These are phyloP conservation scores for Eurypyga helias DNA, from an alignment of 2,113 vertebrate species.

Conservation along the genomic window DNA sequence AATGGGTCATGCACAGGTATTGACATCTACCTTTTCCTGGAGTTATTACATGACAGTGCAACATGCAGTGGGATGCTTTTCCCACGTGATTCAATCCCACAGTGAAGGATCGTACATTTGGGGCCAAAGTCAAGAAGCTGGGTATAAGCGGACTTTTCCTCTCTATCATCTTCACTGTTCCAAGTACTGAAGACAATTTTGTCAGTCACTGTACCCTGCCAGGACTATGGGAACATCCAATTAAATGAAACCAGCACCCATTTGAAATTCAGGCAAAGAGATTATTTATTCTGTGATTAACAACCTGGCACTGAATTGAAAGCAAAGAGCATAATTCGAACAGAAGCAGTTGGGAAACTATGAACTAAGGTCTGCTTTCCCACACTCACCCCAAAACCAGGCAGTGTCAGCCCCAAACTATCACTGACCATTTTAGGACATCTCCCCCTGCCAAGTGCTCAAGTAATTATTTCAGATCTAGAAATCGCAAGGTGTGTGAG, in stretches of 20 bases:
- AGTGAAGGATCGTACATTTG: background rate
- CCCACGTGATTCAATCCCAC: background rate
- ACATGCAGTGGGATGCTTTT: background rate
- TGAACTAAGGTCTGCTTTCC: background rate
- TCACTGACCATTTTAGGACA: background rate
- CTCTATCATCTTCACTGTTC: background rate
- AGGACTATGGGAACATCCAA: background rate
- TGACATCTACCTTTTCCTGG: background rate
- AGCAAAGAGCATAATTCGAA: background rate
- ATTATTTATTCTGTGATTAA: constrained; percentile 30
- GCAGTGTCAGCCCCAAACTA: background rate
- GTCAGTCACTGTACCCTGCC: no score
- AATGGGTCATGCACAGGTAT: background rate
- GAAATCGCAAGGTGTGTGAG: background rate
- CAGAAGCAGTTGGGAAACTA: background rate
- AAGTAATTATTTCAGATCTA: background rate
- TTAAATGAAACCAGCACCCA: background rate
- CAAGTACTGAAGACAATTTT: background rate
- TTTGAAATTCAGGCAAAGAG: background rate
- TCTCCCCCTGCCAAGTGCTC: background rate
- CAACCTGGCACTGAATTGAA: background rate
- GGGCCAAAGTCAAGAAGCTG: background rate
- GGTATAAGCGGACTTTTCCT: background rate
- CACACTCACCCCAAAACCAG: background rate
- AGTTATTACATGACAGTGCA: background rate